A percentile compares a stretch with the other conserved stretches of the same genome.
Conservation (phyloP, 2,888 invertebrate species). For the Tanypteryx hageni region DNA sequence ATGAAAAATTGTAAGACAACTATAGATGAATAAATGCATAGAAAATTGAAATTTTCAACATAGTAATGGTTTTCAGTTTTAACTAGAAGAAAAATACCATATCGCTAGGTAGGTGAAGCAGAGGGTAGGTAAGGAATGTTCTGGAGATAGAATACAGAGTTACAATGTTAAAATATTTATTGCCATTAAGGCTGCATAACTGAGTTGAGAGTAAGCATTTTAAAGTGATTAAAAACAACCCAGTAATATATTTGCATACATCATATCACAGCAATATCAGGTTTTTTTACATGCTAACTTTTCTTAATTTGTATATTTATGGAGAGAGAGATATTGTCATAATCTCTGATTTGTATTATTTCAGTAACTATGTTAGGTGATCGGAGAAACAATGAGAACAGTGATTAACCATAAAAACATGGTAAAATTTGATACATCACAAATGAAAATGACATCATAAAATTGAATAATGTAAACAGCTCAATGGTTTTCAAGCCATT, state of each 20-base stretch:
- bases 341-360: conserved; percentile 6
- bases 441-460: not conserved
- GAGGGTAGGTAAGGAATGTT: conserved; percentile 1
- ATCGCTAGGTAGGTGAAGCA: conserved; percentile 48
- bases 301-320: conserved; percentile 37
- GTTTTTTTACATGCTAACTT: conserved; percentile 45
- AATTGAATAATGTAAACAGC: not conserved
- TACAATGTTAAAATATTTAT: conserved; percentile 61
- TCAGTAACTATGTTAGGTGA: not conserved
- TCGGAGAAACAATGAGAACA: not conserved
- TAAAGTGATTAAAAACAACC: conserved; percentile 50
- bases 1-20: too few relatives aligned
- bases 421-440: not conserved
- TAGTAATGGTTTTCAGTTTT: too few relatives aligned
- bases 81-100: conserved; percentile 19
- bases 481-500: not conserved
- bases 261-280: conserved; percentile 61
- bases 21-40: too few relatives aligned
- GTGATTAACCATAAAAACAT: conserved; percentile 12
- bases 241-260: conserved; percentile 55
- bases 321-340: conserved; percentile 33
- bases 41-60: too few relatives aligned
- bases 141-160: conserved; percentile 7
- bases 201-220: conserved; percentile 48
- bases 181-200: conserved; percentile 51